Percentiles rank a stretch among this genome's conserved stretches.
These are phyloP conservation scores for Plecturocebus donacophilus DNA, from an alignment of 2,113 vertebrate genomes.

Conservation along the genomic window DNA sequence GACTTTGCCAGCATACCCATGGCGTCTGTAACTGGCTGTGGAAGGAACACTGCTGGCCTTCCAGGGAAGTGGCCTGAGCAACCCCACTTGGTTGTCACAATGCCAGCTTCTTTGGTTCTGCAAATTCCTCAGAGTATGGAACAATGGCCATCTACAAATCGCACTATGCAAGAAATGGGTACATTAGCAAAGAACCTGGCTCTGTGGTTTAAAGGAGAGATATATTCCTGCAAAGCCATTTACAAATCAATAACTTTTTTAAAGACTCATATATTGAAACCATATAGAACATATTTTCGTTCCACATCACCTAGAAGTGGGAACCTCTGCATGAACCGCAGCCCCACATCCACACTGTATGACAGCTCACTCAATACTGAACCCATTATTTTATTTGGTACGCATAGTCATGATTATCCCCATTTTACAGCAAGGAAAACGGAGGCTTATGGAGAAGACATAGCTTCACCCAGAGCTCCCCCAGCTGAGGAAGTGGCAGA, in stretches of 20 bases:
- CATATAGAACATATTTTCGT: neutral
- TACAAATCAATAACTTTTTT: neutral
- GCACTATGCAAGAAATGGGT: neutral
- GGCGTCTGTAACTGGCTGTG: neutral
- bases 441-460: neutral
- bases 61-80: neutral
- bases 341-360: neutral
- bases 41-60: neutral
- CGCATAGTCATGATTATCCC: rapidly evolving
- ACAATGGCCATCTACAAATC: neutral
- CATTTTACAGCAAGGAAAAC: conserved; percentile 6
- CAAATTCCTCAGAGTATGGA: neutral
- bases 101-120: neutral
- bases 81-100: neutral
- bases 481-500: neutral
- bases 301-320: neutral
- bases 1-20: too few relatives aligned
- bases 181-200: neutral
- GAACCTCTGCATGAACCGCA: neutral
- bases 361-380: too few relatives aligned
- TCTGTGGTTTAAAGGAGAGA: neutral
- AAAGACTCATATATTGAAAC: neutral
- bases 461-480: neutral
- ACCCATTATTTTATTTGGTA: neutral
- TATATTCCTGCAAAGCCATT: neutral